Conservation (phyloP, 2,113 vertebrate genomes). For the Odocoileus virginianus region DNA sequence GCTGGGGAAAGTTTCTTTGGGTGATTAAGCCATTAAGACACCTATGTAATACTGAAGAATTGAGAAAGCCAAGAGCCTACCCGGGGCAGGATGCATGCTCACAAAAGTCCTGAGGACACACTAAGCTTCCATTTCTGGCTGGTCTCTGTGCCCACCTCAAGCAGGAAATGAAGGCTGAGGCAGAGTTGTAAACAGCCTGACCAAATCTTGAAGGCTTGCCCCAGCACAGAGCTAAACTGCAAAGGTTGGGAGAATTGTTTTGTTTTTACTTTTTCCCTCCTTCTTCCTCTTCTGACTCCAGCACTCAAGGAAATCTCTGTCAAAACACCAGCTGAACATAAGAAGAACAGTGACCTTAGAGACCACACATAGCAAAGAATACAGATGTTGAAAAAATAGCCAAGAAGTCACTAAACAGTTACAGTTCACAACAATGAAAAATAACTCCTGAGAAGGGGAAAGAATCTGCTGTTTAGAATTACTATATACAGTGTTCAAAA, state of each 20-base stretch:
- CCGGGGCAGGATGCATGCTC: background rate
- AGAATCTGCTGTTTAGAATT: background rate
- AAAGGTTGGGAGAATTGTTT: too few relatives aligned
- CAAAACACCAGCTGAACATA: background rate
- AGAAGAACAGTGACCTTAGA: background rate
- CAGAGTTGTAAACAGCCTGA: background rate
- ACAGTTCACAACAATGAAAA: background rate
- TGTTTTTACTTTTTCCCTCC: background rate
- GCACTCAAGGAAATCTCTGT: background rate
- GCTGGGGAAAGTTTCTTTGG: background rate
- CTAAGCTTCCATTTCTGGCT: background rate
- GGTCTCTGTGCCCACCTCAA: background rate
- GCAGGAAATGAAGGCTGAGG: background rate
- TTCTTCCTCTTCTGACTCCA: background rate
- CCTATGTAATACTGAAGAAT: accelerated
- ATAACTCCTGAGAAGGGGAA: background rate
- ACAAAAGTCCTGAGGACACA: background rate
- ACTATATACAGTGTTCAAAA: background rate
- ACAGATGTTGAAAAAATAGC: background rate
- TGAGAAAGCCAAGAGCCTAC: background rate
- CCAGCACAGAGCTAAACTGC: too few relatives aligned
- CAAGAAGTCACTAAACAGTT: background rate
- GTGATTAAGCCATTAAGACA: background rate
- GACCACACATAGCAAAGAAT: background rate
- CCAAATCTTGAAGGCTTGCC: background rate